A percentile compares a stretch with the other conserved stretches of the same genome.
phyloP scores from a whole-genome alignment of 2,113 vertebrate genomes.

The Grallaria varia region DNA sequence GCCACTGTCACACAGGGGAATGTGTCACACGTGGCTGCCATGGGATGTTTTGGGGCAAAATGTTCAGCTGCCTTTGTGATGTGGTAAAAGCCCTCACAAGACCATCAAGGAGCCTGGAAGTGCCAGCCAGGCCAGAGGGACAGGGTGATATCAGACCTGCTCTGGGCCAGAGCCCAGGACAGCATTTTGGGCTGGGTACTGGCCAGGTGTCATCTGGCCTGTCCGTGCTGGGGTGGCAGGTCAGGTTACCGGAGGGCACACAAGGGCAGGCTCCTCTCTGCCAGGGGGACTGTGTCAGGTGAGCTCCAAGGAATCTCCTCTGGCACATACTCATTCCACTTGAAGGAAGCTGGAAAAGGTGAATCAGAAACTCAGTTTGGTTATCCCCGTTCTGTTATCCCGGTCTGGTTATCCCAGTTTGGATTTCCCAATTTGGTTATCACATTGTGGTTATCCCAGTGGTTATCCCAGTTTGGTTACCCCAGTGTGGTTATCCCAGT shows the following conservation, averaged over 20 bases:
- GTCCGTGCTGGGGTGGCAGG: too few relatives aligned
- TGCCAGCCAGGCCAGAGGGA: neutral
- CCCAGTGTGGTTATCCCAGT: neutral
- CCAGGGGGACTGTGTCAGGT: neutral
- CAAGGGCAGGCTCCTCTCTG: neutral
- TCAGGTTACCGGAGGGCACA: neutral
- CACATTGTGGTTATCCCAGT: neutral
- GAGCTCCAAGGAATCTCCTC: neutral
- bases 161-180: neutral
- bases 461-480: neutral
- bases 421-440: neutral
- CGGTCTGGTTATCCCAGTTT: neutral
- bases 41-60: neutral
- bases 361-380: neutral
- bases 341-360: neutral
- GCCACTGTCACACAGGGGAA: neutral
- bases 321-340: neutral
- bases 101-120: neutral
- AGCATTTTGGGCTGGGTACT: neutral
- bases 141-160: neutral
- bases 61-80: neutral
- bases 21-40: neutral
- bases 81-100: neutral
- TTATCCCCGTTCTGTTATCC: neutral
- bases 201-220: neutral